A percentile compares a stretch with the other conserved stretches of the same genome.
These are phyloP conservation scores for Ectemnius lituratus DNA, from an alignment of 2,888 invertebrate genomes.

Conservation along the genomic window DNA sequence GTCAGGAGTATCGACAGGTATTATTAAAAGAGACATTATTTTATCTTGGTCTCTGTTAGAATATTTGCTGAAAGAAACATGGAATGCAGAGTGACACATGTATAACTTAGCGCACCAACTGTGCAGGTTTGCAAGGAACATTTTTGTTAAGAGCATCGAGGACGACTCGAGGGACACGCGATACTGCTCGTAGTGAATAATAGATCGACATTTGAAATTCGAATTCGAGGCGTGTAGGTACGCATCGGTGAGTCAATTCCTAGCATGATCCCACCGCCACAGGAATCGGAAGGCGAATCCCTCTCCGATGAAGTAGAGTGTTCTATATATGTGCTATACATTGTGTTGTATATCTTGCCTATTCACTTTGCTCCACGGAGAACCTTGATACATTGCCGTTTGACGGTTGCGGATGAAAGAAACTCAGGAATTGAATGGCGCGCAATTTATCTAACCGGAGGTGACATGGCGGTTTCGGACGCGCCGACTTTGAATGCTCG, in stretches of 20 bases:
- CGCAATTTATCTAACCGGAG: not conserved
- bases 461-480: not conserved
- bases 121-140: too few relatives aligned
- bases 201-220: conserved; percentile 4
- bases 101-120: too few relatives aligned
- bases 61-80: too few relatives aligned
- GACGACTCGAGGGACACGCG: not conserved
- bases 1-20: not conserved
- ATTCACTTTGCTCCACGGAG: not conserved
- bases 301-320: too few relatives aligned
- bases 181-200: not conserved
- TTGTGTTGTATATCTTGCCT: conserved; percentile 1
- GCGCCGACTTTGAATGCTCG: too few relatives aligned
- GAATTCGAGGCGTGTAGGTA: not conserved
- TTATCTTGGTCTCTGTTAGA: too few relatives aligned
- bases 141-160: too few relatives aligned
- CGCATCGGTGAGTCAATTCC: too few relatives aligned
- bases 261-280: too few relatives aligned
- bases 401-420: not conserved
- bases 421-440: not conserved
- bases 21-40: not conserved
- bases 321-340: not conserved
- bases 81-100: too few relatives aligned
- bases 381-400: not conserved
- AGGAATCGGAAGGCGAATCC: too few relatives aligned